phyloP scores from a whole-genome alignment of 1,140 invertebrate species.

The Pollicipes pollicipes region DNA sequence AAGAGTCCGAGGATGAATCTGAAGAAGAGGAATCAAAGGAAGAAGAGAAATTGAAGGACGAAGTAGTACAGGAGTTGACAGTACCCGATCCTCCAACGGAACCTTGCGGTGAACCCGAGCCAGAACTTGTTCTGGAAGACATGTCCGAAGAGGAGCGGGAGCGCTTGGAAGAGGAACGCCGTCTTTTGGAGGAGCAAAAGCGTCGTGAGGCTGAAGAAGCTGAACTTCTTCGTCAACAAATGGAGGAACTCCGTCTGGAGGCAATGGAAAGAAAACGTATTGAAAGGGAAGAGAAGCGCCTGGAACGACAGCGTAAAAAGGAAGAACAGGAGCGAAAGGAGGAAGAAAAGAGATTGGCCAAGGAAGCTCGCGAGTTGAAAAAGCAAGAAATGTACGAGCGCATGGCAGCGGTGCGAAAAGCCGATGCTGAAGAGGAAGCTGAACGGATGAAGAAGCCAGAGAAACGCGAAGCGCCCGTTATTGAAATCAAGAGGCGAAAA shows the following conservation, averaged over 20 bases:
- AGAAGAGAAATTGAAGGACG: background rate
- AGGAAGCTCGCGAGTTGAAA: background rate
- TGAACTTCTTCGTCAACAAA: background rate
- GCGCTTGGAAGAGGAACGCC: background rate
- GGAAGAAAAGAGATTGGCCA: background rate
- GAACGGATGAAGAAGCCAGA: background rate
- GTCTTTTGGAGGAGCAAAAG: background rate
- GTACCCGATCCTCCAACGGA: too few species aligned
- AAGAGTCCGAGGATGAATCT: background rate
- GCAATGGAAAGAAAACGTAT: background rate
- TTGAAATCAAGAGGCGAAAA: background rate
- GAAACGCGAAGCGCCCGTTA: background rate
- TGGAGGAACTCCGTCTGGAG: background rate
- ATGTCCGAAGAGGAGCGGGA: background rate
- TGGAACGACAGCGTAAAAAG: background rate
- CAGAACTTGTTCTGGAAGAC: background rate
- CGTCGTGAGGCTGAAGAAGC: background rate
- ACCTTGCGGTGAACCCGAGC: too few species aligned
- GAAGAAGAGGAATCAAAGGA: background rate
- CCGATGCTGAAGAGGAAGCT: background rate
- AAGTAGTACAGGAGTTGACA: too few species aligned
- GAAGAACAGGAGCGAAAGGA: background rate
- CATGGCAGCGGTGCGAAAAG: background rate
- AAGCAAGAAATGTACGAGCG: constrained; percentile 4
- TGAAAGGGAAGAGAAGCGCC: background rate